These are phyloP conservation scores for Choristoneura fumiferana DNA, from an alignment of 1,140 invertebrate species.

Conservation along the genomic window DNA sequence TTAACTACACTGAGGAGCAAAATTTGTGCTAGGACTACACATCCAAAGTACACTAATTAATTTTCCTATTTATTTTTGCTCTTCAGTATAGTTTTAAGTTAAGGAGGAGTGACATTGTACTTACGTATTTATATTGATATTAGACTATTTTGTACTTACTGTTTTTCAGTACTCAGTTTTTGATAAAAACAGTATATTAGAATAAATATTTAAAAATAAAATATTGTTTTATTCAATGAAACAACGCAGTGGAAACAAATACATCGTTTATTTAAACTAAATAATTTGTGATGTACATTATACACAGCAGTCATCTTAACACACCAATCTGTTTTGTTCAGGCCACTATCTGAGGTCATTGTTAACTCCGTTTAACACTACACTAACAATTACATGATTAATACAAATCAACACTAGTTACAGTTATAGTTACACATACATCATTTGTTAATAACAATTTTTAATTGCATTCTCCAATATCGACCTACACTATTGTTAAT, in stretches of 20 bases:
- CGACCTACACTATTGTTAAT: constrained; percentile 67
- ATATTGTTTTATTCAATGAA: constrained; percentile 21
- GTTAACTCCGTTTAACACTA: constrained; percentile 16
- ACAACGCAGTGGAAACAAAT: constrained; percentile 54
- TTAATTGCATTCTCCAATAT: constrained; percentile 47
- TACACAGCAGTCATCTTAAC: constrained; percentile 43
- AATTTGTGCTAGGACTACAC: too few relatives aligned
- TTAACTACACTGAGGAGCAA: too few relatives aligned
- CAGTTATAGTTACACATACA: too few relatives aligned
- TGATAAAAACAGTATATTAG: constrained; percentile 31
- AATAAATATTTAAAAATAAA: constrained; percentile 30
- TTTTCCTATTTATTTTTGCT: too few relatives aligned
- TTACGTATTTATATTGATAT: constrained; percentile 44
- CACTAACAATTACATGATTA: constrained; percentile 21
- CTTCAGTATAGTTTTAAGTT: too few relatives aligned
- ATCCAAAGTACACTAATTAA: too few relatives aligned
- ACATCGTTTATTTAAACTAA: constrained; percentile 60
- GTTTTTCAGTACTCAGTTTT: constrained; percentile 42
- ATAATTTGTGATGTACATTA: constrained; percentile 70
- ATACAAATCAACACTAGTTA: constrained; percentile 29
- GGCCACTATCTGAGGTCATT: constrained; percentile 9
- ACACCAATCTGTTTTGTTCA: constrained; percentile 28
- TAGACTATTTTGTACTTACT: constrained; percentile 68
- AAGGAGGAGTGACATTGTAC: constrained; percentile 52
- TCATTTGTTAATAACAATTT: constrained; percentile 65